A percentile compares a stretch with the other conserved stretches of the same genome.
Evolutionary conservation across 1,140 invertebrate species (phyloP).

Genomic region (Stenopsyche tienmushanensis): DNA sequence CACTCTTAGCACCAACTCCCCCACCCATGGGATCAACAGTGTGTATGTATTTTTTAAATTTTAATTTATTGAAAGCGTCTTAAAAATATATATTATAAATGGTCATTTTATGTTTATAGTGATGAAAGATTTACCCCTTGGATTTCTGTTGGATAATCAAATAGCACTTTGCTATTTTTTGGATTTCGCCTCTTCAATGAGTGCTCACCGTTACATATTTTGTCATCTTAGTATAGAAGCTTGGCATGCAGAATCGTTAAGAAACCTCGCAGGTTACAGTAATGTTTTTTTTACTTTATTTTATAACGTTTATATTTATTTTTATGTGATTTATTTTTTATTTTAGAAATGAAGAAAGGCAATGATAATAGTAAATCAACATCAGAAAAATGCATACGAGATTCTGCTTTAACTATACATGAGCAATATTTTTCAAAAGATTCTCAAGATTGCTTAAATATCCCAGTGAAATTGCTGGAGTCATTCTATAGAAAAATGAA

Average conservation of each 20-base stretch:
- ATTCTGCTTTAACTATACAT: constrained; percentile 75
- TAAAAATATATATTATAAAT: background rate
- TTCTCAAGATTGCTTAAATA: constrained; percentile 63
- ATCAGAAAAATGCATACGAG: constrained; percentile 75
- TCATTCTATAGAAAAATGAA: constrained; percentile 66
- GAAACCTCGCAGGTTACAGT: constrained; percentile 39
- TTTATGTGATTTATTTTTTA: background rate
- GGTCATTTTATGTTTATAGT: constrained; percentile 20
- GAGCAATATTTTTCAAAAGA: constrained; percentile 82
- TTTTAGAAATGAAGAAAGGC: constrained; percentile 3
- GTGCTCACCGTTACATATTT: constrained; percentile 74
- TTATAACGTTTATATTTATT: background rate
- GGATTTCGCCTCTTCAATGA: constrained; percentile 75
- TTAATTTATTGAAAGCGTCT: background rate
- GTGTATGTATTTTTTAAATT: background rate
- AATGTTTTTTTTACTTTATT: background rate
- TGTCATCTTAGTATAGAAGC: constrained; percentile 82
- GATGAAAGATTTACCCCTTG: constrained; percentile 59
- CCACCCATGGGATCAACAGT: background rate
- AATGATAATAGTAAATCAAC: constrained; percentile 49
- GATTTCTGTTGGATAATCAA: constrained; percentile 79
- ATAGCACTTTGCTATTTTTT: constrained; percentile 80
- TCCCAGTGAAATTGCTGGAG: constrained; percentile 67
- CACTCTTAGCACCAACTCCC: constrained; percentile 47
- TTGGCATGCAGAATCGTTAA: constrained; percentile 27